These are phyloP conservation scores for Synaphobranchus kaupii DNA, from an alignment of 2,797 vertebrate species.

Conservation along the genomic window DNA sequence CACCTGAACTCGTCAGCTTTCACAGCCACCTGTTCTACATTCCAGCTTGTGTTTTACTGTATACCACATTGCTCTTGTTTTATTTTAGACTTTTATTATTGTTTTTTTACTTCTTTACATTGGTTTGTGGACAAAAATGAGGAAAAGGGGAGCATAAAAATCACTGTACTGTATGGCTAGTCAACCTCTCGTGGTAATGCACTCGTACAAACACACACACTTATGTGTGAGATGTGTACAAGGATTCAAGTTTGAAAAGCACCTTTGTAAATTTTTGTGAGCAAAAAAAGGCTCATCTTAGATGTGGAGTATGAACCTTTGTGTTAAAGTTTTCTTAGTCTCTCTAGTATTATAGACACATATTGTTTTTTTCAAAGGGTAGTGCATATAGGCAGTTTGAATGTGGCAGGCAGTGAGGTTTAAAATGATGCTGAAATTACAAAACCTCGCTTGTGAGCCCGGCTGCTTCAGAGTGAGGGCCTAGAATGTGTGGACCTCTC, in stretches of 20 bases:
- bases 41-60: constrained; percentile 51
- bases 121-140: constrained; percentile 27
- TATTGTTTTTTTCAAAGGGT: constrained; percentile 26
- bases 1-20: constrained; percentile 69
- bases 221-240: neutral
- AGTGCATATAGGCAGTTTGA: constrained; percentile 21
- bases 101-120: constrained; percentile 30
- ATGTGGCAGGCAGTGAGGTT: constrained; percentile 20
- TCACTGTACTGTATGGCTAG: constrained; percentile 14
- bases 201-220: neutral
- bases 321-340: constrained; percentile 3
- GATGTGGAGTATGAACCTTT: constrained; percentile 25
- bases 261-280: constrained; percentile 18
- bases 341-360: constrained; percentile 11
- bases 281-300: neutral
- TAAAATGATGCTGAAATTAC: neutral
- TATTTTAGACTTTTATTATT: neutral
- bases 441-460: neutral
- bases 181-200: neutral
- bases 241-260: constrained; percentile 18
- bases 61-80: constrained; percentile 55
- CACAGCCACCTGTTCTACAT: constrained; percentile 42
- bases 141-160: neutral
- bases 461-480: neutral
- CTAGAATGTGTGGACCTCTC: neutral